Percentiles rank a stretch among this genome's conserved stretches.
Evolutionary conservation across 2,113 vertebrate species (phyloP).

Genomic region (Rousettus leschenaultii): DNA sequence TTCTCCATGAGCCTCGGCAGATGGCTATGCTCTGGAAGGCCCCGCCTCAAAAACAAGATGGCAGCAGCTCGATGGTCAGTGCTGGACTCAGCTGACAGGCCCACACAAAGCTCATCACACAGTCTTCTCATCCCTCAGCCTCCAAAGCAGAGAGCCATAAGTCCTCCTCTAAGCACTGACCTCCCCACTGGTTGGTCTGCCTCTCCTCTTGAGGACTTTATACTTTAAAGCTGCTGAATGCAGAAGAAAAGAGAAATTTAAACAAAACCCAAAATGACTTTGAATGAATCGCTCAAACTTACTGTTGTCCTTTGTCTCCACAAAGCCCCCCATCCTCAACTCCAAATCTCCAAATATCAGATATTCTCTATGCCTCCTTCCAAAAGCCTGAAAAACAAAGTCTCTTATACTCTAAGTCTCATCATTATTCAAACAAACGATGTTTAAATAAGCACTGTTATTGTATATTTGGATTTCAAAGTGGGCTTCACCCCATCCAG

Average conservation of each 20-base stretch:
- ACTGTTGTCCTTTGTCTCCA: background rate
- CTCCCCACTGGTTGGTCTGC: background rate
- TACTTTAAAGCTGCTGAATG: background rate
- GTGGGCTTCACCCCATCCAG: constrained; percentile 72
- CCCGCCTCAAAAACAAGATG: background rate
- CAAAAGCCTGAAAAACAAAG: constrained; percentile 28
- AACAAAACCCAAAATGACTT: background rate
- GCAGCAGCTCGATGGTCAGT: background rate
- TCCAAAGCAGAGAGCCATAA: background rate
- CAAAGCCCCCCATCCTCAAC: background rate
- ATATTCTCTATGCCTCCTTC: background rate
- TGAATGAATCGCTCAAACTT: background rate
- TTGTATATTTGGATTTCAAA: constrained; percentile 71
- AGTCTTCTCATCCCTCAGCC: background rate
- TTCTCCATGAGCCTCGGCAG: background rate
- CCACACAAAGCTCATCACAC: accelerated
- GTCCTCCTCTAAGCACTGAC: background rate
- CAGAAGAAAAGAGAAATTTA: background rate
- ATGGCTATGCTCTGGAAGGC: background rate
- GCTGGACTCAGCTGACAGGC: background rate
- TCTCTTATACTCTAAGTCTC: background rate
- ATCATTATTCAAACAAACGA: constrained; percentile 38
- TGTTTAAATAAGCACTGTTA: constrained; percentile 61
- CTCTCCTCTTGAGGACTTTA: background rate
- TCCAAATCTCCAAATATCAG: background rate